These are phyloP conservation scores for Notothenia coriiceps DNA, from an alignment of 2,113 vertebrate species.

Conservation along the genomic window DNA sequence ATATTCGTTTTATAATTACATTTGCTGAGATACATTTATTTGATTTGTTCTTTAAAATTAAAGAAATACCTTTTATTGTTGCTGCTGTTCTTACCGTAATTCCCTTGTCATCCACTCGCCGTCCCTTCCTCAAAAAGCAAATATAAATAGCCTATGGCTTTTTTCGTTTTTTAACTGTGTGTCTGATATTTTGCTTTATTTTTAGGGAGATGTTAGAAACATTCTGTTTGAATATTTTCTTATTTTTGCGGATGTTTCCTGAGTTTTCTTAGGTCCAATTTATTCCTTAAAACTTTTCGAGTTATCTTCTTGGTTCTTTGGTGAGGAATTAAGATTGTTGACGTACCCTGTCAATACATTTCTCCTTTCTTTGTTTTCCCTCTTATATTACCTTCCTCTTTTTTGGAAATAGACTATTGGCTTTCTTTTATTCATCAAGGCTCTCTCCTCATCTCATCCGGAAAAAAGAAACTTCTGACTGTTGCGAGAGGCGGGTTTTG, in stretches of 20 bases:
- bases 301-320: neutral
- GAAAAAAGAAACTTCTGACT: constrained; percentile 62
- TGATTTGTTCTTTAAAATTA: neutral
- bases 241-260: neutral
- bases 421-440: constrained; percentile 48
- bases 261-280: neutral
- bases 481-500: constrained; percentile 58
- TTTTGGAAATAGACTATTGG: constrained; percentile 28
- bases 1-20: neutral
- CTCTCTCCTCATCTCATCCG: constrained; percentile 52
- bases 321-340: constrained; percentile 10
- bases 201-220: neutral
- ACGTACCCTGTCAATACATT: neutral
- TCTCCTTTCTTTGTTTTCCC: neutral
- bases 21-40: neutral
- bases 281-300: neutral
- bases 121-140: neutral
- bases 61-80: neutral
- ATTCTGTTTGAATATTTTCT: neutral
- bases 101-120: neutral
- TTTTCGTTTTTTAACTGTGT: neutral
- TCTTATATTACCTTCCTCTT: neutral
- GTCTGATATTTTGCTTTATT: neutral
- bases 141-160: neutral
- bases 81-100: neutral